Evolutionary conservation across 1,140 invertebrate genomes (phyloP).

Genomic region (Brachionus sp.): DNA sequence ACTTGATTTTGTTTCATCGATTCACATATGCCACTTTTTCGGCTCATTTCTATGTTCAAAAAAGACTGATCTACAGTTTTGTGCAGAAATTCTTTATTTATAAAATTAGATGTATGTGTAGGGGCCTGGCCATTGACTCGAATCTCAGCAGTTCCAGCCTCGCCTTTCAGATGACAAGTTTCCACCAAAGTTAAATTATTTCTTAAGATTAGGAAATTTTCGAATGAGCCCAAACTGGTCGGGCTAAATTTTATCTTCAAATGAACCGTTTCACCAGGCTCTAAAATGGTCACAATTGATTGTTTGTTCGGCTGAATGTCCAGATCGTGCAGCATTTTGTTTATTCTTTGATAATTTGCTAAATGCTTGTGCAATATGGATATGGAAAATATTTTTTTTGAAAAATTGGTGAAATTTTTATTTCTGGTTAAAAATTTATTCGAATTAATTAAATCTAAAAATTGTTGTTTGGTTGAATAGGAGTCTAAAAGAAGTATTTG

Average conservation of each 20-base stretch:
- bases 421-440: not conserved
- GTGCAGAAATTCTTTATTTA: not conserved
- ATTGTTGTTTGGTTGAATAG: not conserved
- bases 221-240: not conserved
- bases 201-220: constrained; percentile 12
- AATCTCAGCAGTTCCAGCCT: constrained; percentile 17
- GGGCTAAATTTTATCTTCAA: constrained; percentile 33
- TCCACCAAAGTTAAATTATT: constrained; percentile 26
- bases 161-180: not conserved
- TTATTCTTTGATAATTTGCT: not conserved
- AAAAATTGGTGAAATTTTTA: not conserved
- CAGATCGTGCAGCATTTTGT: not conserved
- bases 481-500: constrained; percentile 20
- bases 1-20: not conserved
- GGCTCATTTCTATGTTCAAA: not conserved
- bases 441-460: not conserved
- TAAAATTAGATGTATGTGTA: not conserved
- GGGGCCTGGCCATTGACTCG: not conserved
- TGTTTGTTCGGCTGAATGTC: not conserved
- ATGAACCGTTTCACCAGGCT: not conserved
- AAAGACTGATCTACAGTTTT: not conserved
- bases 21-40: not conserved
- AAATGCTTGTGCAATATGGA: not conserved
- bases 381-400: not conserved
- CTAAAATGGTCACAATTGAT: not conserved